These are phyloP conservation scores for Tipula lateralis DNA, from an alignment of 2,888 invertebrate species.

Conservation along the genomic window DNA sequence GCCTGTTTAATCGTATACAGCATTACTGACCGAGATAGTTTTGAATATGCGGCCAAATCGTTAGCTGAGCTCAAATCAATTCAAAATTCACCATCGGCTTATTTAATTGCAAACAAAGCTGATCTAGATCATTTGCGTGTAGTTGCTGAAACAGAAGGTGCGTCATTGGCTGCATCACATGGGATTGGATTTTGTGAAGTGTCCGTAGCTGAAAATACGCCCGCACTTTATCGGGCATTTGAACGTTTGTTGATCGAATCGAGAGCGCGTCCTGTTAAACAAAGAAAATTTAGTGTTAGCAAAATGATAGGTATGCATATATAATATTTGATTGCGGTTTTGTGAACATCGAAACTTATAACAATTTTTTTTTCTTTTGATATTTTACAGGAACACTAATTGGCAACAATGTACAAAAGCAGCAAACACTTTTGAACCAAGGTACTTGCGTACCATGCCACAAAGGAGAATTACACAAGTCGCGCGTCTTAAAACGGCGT, in stretches of 20 bases:
- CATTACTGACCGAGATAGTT: slow-evolving; percentile 66
- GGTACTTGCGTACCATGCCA: slow-evolving; percentile 59
- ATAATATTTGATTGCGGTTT: background rate
- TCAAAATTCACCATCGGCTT: slow-evolving; percentile 53
- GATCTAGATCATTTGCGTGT: slow-evolving; percentile 73
- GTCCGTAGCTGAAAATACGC: slow-evolving; percentile 74
- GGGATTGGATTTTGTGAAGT: slow-evolving; percentile 73
- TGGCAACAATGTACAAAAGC: slow-evolving; percentile 41
- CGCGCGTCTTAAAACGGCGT: slow-evolving; percentile 54
- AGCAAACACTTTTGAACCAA: slow-evolving; percentile 47
- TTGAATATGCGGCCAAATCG: slow-evolving; percentile 63
- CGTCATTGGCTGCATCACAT: slow-evolving; percentile 60
- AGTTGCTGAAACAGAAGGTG: slow-evolving; percentile 68
- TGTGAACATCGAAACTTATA: background rate
- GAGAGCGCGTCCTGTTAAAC: slow-evolving; percentile 56
- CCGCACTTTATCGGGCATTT: slow-evolving; percentile 67
- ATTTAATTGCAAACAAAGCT: slow-evolving; percentile 72
- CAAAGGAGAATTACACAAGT: slow-evolving; percentile 56
- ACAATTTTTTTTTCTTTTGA: slow-evolving; percentile 27
- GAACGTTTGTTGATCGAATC: slow-evolving; percentile 65
- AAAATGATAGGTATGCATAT: slow-evolving; percentile 64
- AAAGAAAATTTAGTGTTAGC: slow-evolving; percentile 69
- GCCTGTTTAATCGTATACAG: slow-evolving; percentile 73
- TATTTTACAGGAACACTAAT: slow-evolving; percentile 39
- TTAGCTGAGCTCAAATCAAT: slow-evolving; percentile 55